Conservation (phyloP, 2,113 vertebrate species). For the Pomatorhinus ruficollis region DNA sequence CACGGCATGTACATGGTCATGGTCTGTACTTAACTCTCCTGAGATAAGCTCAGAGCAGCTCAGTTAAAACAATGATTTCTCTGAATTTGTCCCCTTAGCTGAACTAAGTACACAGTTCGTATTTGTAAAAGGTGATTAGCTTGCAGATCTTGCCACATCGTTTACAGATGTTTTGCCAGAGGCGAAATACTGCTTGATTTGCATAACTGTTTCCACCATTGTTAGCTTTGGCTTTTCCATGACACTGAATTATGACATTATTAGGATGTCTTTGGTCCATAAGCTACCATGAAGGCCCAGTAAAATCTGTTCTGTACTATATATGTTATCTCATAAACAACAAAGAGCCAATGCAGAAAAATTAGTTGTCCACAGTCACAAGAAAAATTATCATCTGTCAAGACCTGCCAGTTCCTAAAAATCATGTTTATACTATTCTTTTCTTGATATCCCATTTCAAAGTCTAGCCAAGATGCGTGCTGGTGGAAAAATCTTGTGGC, state of each 20-base stretch:
- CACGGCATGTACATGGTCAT: neutral
- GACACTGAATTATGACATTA: neutral
- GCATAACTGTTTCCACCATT: neutral
- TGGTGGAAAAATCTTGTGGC: neutral
- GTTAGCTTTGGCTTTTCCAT: neutral
- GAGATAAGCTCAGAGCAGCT: neutral
- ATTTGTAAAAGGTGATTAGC: neutral
- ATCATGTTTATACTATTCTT: neutral
- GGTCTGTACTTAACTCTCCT: neutral
- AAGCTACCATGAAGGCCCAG: neutral
- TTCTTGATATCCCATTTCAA: conserved; percentile 20
- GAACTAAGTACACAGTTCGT: neutral
- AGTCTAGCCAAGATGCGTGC: neutral
- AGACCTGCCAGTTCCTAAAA: neutral
- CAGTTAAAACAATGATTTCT: neutral
- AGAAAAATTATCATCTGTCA: neutral
- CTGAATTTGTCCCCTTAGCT: neutral
- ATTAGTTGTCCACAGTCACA: neutral
- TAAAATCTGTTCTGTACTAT: neutral
- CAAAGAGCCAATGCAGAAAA: neutral
- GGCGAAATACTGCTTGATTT: neutral
- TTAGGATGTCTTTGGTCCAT: neutral
- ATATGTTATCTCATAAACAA: neutral
- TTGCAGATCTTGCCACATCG: neutral
- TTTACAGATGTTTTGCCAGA: conserved; percentile 26